These are phyloP conservation scores for Microcaecilia unicolor DNA, from an alignment of 2,797 vertebrate genomes.

Conservation along the genomic window DNA sequence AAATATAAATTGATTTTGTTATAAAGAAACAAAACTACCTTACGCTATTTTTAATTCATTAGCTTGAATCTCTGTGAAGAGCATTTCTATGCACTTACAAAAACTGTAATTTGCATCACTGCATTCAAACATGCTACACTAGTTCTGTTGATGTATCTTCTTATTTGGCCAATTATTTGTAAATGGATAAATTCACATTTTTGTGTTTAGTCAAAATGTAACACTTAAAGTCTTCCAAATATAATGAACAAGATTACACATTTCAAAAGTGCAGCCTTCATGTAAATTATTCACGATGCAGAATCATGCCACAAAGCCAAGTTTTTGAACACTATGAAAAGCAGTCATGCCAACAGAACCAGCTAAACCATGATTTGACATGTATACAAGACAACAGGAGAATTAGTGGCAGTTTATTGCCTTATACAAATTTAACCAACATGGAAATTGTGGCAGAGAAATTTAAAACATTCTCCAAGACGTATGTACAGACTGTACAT, in stretches of 20 bases:
- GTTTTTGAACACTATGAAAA: slow-evolving; percentile 45
- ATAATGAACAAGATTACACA: slow-evolving; percentile 42
- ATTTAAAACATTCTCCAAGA: slow-evolving; percentile 85
- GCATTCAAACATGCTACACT: slow-evolving; percentile 25
- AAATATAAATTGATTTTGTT: no score
- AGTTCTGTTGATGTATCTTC: slow-evolving; percentile 41
- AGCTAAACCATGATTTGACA: slow-evolving; percentile 61
- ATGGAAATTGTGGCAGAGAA: slow-evolving; percentile 69
- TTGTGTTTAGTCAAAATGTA: slow-evolving; percentile 34
- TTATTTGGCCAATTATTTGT: no score
- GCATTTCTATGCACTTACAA: no score
- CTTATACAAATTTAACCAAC: slow-evolving; percentile 75
- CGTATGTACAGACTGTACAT: slow-evolving; percentile 84
- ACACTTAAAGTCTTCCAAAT: slow-evolving; percentile 44
- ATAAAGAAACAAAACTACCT: no score
- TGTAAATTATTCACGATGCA: slow-evolving; percentile 38
- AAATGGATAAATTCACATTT: no score
- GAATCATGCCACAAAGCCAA: slow-evolving; percentile 49
- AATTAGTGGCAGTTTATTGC: slow-evolving; percentile 77
- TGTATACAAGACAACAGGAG: slow-evolving; percentile 57
- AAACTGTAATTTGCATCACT: slow-evolving; percentile 37
- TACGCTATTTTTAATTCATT: no score
- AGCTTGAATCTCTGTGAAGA: no score
- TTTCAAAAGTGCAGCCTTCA: slow-evolving; percentile 42
- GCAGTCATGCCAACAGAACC: slow-evolving; percentile 57